phyloP scores from a whole-genome alignment of 2,113 vertebrate genomes.

The Tachycineta bicolor region DNA sequence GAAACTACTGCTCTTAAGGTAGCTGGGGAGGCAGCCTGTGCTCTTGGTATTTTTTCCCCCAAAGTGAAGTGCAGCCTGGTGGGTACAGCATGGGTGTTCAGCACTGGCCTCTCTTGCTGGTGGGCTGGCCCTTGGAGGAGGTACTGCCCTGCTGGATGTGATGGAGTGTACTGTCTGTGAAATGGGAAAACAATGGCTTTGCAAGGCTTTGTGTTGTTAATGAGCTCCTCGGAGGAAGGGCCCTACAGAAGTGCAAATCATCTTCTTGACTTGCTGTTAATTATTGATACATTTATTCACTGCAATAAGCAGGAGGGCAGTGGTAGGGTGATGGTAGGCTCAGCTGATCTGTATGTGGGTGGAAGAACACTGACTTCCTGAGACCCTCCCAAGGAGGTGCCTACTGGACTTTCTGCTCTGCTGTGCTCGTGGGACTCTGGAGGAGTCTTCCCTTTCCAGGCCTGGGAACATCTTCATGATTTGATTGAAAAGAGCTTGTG shows the following conservation, averaged over 20 bases:
- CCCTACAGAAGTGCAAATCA: conserved; percentile 35
- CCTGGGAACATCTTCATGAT: background rate
- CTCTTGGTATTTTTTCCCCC: background rate
- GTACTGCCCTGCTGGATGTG: background rate
- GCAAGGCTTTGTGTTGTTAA: background rate
- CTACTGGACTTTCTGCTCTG: background rate
- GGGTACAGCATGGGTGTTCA: background rate
- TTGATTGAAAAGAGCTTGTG: background rate
- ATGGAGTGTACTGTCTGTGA: background rate
- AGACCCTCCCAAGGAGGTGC: background rate
- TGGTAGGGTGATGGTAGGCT: background rate
- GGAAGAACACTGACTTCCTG: background rate
- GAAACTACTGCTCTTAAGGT: background rate
- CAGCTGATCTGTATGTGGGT: background rate
- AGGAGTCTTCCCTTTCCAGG: background rate
- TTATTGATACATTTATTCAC: conserved; percentile 13
- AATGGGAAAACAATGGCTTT: background rate
- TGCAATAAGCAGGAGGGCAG: background rate
- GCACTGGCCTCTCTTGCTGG: background rate
- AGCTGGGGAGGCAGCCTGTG: background rate
- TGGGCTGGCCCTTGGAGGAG: background rate
- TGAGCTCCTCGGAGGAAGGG: conserved; percentile 4
- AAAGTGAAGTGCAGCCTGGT: background rate
- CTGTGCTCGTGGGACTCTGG: background rate
- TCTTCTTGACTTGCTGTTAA: background rate